These are phyloP conservation scores for Psilopsiagon aurifrons DNA, from an alignment of 2,113 vertebrate species.

Conservation along the genomic window DNA sequence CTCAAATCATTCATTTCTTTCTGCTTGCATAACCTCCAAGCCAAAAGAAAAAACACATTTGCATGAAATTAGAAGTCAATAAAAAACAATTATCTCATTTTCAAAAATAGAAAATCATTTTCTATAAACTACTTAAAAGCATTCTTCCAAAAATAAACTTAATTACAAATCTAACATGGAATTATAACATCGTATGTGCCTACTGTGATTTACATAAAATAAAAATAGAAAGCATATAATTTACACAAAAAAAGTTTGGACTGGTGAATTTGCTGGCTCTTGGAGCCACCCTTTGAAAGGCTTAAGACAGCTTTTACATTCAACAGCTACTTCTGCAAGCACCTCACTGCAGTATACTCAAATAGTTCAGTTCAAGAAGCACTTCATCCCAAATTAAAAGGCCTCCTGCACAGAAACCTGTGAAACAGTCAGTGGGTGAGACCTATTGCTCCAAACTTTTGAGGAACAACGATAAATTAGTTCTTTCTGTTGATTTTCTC, in stretches of 20 bases:
- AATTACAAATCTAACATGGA: slow-evolving; percentile 54
- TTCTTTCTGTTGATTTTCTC: not conserved
- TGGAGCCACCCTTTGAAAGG: slow-evolving; percentile 26
- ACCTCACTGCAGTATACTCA: not conserved
- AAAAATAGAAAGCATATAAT: slow-evolving; percentile 59
- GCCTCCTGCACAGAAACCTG: not conserved
- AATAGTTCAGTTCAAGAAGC: not conserved
- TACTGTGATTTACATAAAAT: slow-evolving; percentile 54
- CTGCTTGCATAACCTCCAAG: slow-evolving; percentile 28
- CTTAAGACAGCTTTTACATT: not conserved
- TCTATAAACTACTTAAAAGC: slow-evolving; percentile 22
- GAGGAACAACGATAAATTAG: not conserved
- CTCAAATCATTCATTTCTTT: slow-evolving; percentile 12
- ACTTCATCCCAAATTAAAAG: slow-evolving; percentile 30
- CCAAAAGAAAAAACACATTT: not conserved
- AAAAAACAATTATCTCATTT: slow-evolving; percentile 59
- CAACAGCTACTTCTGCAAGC: not conserved
- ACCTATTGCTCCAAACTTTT: not conserved
- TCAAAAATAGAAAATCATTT: slow-evolving; percentile 57
- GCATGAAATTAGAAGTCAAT: slow-evolving; percentile 59
- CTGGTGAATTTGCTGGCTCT: slow-evolving; percentile 4
- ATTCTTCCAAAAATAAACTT: slow-evolving; percentile 64
- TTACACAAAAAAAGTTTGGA: not conserved
- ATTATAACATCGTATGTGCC: slow-evolving; percentile 46
- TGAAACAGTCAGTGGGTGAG: not conserved